Evolutionary conservation across 2,888 invertebrate genomes (phyloP), one percentile per base, ranked within the genome.

Genomic region (Emmelina monodactyla): DNA sequence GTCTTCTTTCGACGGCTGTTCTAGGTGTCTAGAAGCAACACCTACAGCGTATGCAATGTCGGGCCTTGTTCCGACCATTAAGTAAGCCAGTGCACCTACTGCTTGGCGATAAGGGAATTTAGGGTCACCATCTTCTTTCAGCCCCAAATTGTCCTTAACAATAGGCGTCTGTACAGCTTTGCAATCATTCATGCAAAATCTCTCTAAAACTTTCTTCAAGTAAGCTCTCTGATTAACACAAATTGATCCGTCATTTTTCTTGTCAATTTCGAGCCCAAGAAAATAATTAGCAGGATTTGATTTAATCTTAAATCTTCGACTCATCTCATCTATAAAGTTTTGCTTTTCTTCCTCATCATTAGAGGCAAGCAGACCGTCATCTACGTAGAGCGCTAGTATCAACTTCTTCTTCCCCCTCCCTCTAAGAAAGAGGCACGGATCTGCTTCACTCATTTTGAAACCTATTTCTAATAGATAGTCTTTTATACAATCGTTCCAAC

Each of bases 371-470:
- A 33, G 15, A n/a, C 28, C 28, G 12, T 28, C 33, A 15, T 33
- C 33, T n/a, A 33, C 33, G 16, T 33, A 28, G 2, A 33, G 28
- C 2, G 28, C 33, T n/a, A 33, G 6, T 16, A 33, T 28, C 2
- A 33, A 4, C 28, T 33, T 33, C 7, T 15, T 16, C 3, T 14
- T 14, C n/a, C n/a, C 11, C 7, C n/a, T 28, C 11, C n/a, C n/a
- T 11, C 11, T 28, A 4, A n/a, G 3, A 9, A 7, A 11, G 11
- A 28, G n/a, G 28, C n/a, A 28, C 11, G 11, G 11, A n/a, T 28
- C 11, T 28, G 7, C 28, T n/a, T 28, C 28, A 28, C 7, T 7
- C 11, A 11, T n/a, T 11, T 28, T 31, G 31, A 31, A 7, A 9
- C 31, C 15, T 16, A 31, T 31, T 31, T 31, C 16, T n/a, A 12